Conservation (phyloP, 2,797 vertebrate genomes). For the Champsocephalus gunnari region DNA sequence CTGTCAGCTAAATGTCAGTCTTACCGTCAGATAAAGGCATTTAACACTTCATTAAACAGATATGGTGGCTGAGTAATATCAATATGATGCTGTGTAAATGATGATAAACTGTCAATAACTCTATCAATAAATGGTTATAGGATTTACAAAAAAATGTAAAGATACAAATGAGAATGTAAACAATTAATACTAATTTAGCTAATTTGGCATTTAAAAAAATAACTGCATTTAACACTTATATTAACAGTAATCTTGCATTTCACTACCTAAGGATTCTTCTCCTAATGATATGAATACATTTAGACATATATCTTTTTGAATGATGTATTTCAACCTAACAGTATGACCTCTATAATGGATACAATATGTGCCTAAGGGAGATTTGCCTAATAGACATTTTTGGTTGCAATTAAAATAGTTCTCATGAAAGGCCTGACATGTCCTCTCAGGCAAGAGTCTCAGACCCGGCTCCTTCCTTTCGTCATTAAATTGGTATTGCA, state of each 20-base stretch:
- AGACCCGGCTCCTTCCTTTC: conserved; percentile 68
- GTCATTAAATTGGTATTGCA: conserved; percentile 80
- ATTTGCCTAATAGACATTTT: conserved; percentile 81
- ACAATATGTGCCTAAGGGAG: conserved; percentile 68
- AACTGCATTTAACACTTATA: neutral
- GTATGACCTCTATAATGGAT: conserved; percentile 72
- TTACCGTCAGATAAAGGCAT: neutral
- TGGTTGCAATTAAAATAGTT: conserved; percentile 84
- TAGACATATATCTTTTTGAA: conserved; percentile 31
- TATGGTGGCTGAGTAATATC: neutral
- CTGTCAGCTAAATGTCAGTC: neutral
- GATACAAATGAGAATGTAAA: neutral
- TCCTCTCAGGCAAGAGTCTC: conserved; percentile 71
- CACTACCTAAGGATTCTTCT: neutral
- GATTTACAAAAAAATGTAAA: neutral
- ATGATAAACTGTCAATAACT: neutral
- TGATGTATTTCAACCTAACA: conserved; percentile 42
- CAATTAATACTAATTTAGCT: conserved; percentile 21
- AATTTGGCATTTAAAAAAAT: conserved; percentile 35
- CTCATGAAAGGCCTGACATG: conserved; percentile 78
- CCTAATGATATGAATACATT: conserved; percentile 27
- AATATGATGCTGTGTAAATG: neutral
- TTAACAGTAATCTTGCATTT: neutral
- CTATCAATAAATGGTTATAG: neutral
- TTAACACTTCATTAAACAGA: neutral